Evolutionary conservation across 2,888 invertebrate genomes (phyloP), one percentile per base, ranked within the genome.

Genomic region (Caenorhabditis sp.): DNA sequence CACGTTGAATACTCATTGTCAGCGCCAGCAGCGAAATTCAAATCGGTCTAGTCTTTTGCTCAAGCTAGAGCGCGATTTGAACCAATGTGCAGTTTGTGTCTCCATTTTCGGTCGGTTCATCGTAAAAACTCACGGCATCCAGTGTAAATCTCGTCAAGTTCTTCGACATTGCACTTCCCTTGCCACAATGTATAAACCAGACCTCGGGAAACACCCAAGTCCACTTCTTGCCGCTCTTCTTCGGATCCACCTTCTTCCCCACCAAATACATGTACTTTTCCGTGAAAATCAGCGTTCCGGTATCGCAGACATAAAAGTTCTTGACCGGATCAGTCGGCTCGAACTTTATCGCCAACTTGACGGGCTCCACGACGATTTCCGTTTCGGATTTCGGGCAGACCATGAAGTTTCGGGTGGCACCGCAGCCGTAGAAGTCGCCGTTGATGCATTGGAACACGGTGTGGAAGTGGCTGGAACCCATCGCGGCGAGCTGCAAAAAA

Each of bases 341-440:
- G n/a, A 61, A 61, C 11, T 61, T 61, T 13, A 61, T 1, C 13
- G 22, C 13, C 9, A 61, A 47, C 18, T 47, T 61, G n/a, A 37
- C 37, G 8, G 61, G 61, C 28, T 61, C 61, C 1, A 26, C 61
- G 18, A 61, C 2, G 1, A 61, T 6, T 18, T 61, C 61, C 2
- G 24, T 61, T 1, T 61, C 44, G 18, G 18, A 47, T 26, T 61
- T 61, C 26, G 61, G 61, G 3, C 20, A 20, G 1, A 61, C 4
- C 47, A 44, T 61, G 15, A 61, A 61, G 61, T 61, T 61, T n/a
- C 47, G 26, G 8, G 61, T 28, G 26, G 61, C 61, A 6, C 61
- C 61, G 18, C 61, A 61, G n/a, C 61, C 61, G 61, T n/a, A 61
- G 4, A 61, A 61, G 2, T 61, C 61, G 8, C 61, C 61, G 47